Evolutionary conservation across 2,797 vertebrate genomes (phyloP), one percentile per base, ranked within the genome.

Genomic region (Amblyopsis hoosieri): DNA sequence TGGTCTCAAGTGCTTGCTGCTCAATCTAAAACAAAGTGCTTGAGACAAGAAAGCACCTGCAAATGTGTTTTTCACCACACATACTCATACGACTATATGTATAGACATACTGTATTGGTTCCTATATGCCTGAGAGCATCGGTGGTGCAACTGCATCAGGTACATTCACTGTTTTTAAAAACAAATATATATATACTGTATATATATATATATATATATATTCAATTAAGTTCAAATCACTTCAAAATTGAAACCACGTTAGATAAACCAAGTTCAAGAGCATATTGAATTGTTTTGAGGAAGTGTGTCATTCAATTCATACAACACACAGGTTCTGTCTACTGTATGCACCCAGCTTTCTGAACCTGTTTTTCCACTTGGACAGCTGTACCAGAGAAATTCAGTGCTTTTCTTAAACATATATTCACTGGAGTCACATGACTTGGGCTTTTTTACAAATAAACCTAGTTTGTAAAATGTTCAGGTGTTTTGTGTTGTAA

Each of bases 351-450:
- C 23, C 23, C 23, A 29, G 3, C 8, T 8, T 11, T 17, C 57
- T 58, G 77, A 37, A 37, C 33, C 65, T 29, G 71, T 60, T 78
- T 69, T 74, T 72, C 46, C 46, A 4, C 17, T 62, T 61, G 60
- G 54, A 67, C 67, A 77, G 62, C 67, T 71, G 64, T 73, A 17
- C n/a, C 14, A 51, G 49, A 10, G 17, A n/a, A 17, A 11, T 19
- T 51, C 3, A 13, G 4, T 14, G 14, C n/a, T 14, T 49, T 49
- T 12, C 47, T 49, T 11, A 51, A 15, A 29, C 15, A 14, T 37
- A 37, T 9, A 6, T 37, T 9, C 5, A 37, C 33, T 37, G 33
- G 33, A 6, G 33, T 37, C 33, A 9, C 33, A 6, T 37, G 33
- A 37, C 33, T 37, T 37, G 33, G 33, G 8, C 7, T 37, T 37